Conservation (phyloP, 2,113 vertebrate genomes). For the Lipotes vexillifer region DNA sequence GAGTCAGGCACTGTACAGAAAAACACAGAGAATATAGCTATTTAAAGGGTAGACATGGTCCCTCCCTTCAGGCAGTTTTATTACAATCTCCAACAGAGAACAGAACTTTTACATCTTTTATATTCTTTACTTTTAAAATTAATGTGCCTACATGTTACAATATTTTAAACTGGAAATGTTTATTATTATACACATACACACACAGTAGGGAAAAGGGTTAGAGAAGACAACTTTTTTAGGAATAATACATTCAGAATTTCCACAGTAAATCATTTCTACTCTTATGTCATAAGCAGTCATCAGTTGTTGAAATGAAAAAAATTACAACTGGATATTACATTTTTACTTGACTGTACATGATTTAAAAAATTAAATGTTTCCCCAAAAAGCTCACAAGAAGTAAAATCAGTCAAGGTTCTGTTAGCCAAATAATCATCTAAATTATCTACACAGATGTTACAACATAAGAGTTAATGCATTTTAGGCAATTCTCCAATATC, state of each 20-base stretch:
- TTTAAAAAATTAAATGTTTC: constrained; percentile 35
- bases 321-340: not conserved
- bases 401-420: not conserved
- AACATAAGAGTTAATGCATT: not conserved
- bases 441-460: constrained; percentile 32
- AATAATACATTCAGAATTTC: not conserved
- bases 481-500: constrained; percentile 13
- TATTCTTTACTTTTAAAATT: constrained; percentile 7
- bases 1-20: not conserved
- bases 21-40: not conserved
- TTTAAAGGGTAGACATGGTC: not conserved
- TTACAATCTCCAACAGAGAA: not conserved
- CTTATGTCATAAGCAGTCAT: not conserved
- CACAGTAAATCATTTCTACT: constrained; percentile 20
- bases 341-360: not conserved
- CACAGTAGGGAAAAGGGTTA: not conserved
- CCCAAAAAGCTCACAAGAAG: not conserved
- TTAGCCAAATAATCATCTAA: constrained; percentile 36
- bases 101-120: not conserved
- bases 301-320: not conserved
- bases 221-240: not conserved
- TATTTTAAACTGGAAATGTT: constrained; percentile 8
- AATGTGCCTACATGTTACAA: not conserved
- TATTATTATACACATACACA: not conserved
- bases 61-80: not conserved